These are phyloP conservation scores for Marronus borbonicus DNA, from an alignment of 2,888 invertebrate species.

Conservation along the genomic window DNA sequence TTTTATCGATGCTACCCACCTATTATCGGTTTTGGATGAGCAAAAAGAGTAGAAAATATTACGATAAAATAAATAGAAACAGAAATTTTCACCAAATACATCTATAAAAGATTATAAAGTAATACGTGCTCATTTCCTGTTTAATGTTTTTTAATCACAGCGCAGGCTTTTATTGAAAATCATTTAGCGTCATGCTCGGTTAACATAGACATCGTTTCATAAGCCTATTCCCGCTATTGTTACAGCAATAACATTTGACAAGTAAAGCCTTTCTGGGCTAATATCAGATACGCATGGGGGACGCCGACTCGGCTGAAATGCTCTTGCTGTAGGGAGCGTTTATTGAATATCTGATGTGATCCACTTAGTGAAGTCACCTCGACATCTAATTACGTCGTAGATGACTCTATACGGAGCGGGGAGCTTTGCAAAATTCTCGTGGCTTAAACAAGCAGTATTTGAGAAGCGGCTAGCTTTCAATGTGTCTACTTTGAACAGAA, in stretches of 20 bases:
- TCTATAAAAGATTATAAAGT: too few species aligned
- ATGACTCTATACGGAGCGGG: constrained; percentile 35
- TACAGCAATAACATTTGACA: constrained; percentile 57
- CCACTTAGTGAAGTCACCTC: constrained; percentile 56
- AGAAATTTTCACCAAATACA: too few species aligned
- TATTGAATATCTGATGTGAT: constrained; percentile 60
- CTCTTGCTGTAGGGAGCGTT: constrained; percentile 51
- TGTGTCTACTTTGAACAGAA: too few species aligned
- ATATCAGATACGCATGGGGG: constrained; percentile 55
- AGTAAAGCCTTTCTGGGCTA: constrained; percentile 57
- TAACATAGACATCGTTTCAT: constrained; percentile 36
- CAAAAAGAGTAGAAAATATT: too few species aligned
- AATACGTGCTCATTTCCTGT: too few species aligned
- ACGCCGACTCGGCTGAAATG: constrained; percentile 40
- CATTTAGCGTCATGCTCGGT: neutral
- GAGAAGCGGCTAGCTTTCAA: too few species aligned
- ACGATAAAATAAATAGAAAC: too few species aligned
- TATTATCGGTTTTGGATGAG: neutral
- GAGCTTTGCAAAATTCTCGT: constrained; percentile 24
- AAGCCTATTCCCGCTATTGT: constrained; percentile 33
- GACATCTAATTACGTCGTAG: constrained; percentile 52
- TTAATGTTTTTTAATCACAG: too few species aligned
- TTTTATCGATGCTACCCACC: constrained; percentile 34
- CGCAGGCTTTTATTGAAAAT: neutral
- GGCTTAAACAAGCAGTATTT: neutral